phyloP scores from a whole-genome alignment of 2,888 invertebrate genomes.

The Pseudeuparius sepicola region DNA sequence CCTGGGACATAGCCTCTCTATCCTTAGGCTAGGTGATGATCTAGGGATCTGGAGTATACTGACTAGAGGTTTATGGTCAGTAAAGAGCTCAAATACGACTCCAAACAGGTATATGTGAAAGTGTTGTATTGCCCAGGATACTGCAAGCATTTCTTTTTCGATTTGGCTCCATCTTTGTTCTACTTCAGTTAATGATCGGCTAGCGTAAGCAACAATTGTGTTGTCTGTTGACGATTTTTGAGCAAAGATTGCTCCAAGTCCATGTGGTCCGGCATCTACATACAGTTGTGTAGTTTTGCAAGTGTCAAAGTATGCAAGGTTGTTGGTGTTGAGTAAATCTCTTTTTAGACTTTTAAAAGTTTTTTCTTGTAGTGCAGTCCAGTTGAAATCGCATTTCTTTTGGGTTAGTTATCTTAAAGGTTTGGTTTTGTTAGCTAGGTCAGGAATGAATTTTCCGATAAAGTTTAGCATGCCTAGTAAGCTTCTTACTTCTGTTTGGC shows the following conservation, averaged over 20 bases:
- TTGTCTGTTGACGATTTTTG: slow-evolving; percentile 9
- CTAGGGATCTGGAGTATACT: slow-evolving; percentile 12
- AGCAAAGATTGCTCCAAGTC: slow-evolving; percentile 16
- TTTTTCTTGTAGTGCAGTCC: too few species aligned
- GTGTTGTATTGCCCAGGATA: slow-evolving; percentile 18
- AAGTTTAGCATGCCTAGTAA: slow-evolving; percentile 28
- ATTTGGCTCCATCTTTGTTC: slow-evolving; percentile 17
- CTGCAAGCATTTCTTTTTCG: slow-evolving; percentile 17
- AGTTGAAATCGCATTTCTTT: slow-evolving; percentile 5
- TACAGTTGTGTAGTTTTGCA: slow-evolving; percentile 13
- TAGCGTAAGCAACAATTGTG: slow-evolving; percentile 16
- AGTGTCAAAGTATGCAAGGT: slow-evolving; percentile 13
- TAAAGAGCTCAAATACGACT: slow-evolving; percentile 10
- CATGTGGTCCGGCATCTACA: slow-evolving; percentile 17
- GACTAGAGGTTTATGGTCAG: slow-evolving; percentile 12
- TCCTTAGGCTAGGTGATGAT: slow-evolving; percentile 14
- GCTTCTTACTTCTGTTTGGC: slow-evolving; percentile 23
- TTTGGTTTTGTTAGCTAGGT: slow-evolving; percentile 16
- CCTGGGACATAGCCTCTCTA: slow-evolving; percentile 16
- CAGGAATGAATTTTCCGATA: slow-evolving; percentile 17
- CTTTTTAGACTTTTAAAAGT: slow-evolving; percentile 12
- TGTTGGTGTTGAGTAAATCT: slow-evolving; percentile 9
- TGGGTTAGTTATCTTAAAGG: slow-evolving; percentile 10
- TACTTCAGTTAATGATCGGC: slow-evolving; percentile 11
- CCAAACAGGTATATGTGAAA: slow-evolving; percentile 19